phyloP scores from a whole-genome alignment of 2,113 vertebrate species.

The Pholis gunnellus region DNA sequence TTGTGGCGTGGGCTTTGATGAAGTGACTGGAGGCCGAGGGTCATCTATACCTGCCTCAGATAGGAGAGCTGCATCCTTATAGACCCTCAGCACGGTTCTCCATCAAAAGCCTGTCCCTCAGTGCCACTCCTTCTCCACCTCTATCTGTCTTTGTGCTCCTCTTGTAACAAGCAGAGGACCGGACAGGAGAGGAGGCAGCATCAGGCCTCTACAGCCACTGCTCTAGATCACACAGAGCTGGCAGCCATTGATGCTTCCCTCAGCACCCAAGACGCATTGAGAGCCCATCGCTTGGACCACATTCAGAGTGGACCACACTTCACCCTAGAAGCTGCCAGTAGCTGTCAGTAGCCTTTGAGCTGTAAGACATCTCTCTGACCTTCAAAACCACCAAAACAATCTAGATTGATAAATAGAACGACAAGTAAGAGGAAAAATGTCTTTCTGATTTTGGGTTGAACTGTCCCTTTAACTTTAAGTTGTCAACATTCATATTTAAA shows the following conservation, averaged over 20 bases:
- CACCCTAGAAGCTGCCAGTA: background rate
- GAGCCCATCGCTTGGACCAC: background rate
- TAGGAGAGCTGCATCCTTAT: conserved; percentile 47
- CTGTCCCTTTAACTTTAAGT: background rate
- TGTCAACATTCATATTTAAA: background rate
- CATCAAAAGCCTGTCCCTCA: conserved; percentile 30
- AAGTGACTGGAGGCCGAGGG: conserved; percentile 14
- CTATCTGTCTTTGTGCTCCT: conserved; percentile 29
- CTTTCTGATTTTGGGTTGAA: too few species aligned
- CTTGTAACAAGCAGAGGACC: background rate
- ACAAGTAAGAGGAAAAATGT: background rate
- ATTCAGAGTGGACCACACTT: background rate
- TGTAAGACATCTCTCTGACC: too few species aligned
- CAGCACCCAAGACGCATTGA: background rate
- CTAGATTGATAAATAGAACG: background rate
- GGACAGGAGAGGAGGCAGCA: background rate
- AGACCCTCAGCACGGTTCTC: conserved; percentile 49
- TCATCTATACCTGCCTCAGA: conserved; percentile 52
- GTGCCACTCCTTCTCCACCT: background rate
- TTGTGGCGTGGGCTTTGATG: conserved; percentile 14
- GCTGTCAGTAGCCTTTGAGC: too few species aligned
- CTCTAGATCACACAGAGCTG: conserved; percentile 36
- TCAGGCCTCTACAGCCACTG: background rate
- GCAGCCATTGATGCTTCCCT: conserved; percentile 22
- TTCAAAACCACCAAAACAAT: background rate